Conservation (phyloP, 2,888 invertebrate species). For the Brachyopa scutellaris region DNA sequence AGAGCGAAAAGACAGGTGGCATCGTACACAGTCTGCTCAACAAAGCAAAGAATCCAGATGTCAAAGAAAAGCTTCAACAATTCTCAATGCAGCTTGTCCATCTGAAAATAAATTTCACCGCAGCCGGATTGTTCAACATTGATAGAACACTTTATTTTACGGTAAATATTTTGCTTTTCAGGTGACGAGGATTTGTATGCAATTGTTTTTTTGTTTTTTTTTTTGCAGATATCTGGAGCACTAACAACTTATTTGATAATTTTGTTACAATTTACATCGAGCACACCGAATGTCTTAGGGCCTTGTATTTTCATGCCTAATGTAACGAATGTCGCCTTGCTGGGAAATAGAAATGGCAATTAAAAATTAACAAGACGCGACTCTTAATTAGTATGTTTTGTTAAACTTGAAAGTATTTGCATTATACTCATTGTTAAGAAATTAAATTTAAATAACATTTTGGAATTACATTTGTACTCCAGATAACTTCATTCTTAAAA, state of each 20-base stretch:
- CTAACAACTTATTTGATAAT: constrained; percentile 82
- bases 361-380: not conserved
- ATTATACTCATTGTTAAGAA: constrained; percentile 15
- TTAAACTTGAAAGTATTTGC: constrained; percentile 35
- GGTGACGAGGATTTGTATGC: not conserved
- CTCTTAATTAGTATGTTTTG: constrained; percentile 2
- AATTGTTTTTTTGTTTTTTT: constrained; percentile 14
- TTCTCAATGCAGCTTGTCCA: constrained; percentile 81
- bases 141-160: constrained; percentile 81
- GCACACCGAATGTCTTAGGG: constrained; percentile 30
- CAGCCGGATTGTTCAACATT: constrained; percentile 81
- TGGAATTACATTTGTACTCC: too few species aligned
- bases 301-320: constrained; percentile 36
- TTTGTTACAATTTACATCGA: constrained; percentile 81
- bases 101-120: constrained; percentile 81
- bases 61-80: constrained; percentile 79
- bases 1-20: constrained; percentile 80
- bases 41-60: constrained; percentile 77
- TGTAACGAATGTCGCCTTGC: constrained; percentile 2
- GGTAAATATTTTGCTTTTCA: constrained; percentile 74
- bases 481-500: too few species aligned
- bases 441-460: constrained; percentile 3
- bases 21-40: constrained; percentile 80
- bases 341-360: not conserved
- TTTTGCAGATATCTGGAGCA: constrained; percentile 80